phyloP scores from a whole-genome alignment of 2,113 vertebrate genomes.

The Aviceda subcristata region DNA sequence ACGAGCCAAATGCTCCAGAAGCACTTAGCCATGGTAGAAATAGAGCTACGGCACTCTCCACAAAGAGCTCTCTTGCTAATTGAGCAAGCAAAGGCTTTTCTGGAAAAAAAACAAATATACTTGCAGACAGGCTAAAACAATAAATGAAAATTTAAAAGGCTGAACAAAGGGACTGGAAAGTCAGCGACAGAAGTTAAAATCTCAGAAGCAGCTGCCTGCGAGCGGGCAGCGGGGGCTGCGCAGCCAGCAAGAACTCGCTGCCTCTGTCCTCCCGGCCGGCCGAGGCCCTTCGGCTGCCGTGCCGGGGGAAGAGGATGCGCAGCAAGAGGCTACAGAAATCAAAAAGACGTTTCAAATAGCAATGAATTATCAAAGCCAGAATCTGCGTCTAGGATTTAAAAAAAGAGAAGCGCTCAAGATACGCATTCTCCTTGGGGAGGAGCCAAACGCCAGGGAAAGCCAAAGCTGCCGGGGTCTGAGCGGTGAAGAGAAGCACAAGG shows the following conservation, averaged over 20 bases:
- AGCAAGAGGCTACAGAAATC: not conserved
- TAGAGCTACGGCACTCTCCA: not conserved
- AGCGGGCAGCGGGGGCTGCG: not conserved
- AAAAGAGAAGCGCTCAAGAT: not conserved
- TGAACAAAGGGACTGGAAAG: not conserved
- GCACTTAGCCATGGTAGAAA: not conserved
- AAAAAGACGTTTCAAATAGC: not conserved
- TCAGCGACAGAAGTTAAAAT: not conserved
- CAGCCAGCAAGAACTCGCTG: not conserved
- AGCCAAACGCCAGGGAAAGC: conserved; percentile 2
- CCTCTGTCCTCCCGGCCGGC: accelerated
- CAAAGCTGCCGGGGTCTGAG: not conserved
- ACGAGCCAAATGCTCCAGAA: not conserved
- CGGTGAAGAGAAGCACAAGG: accelerated
- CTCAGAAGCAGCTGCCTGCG: not conserved
- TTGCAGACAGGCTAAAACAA: conserved; percentile 19
- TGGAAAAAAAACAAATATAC: conserved; percentile 7
- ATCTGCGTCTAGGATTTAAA: not conserved
- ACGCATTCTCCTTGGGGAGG: not conserved
- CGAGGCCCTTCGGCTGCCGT: not conserved
- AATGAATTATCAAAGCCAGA: not conserved
- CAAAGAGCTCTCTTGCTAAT: not conserved
- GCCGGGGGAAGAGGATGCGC: accelerated
- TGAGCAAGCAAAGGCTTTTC: not conserved
- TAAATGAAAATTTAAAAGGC: not conserved